These are phyloP conservation scores for Phaethornis superciliosus DNA, from an alignment of 2,113 vertebrate genomes.

Conservation along the genomic window DNA sequence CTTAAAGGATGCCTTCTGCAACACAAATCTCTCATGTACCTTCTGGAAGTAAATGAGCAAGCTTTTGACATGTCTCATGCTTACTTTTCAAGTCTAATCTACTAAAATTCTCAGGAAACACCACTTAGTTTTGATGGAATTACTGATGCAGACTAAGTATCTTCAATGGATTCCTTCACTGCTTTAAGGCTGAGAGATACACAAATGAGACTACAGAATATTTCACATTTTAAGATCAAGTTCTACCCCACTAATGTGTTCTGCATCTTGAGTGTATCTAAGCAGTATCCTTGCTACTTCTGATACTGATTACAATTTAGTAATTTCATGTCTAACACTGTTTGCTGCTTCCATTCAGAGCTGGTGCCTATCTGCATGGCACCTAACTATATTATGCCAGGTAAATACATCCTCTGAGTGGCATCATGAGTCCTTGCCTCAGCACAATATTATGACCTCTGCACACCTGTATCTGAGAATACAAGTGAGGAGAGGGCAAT, in stretches of 20 bases:
- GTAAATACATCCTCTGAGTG: background rate
- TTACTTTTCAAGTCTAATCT: background rate
- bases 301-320: background rate
- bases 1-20: background rate
- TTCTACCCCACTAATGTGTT: background rate
- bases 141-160: background rate
- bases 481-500: background rate
- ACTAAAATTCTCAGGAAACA: background rate
- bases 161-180: background rate
- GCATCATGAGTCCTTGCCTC: background rate
- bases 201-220: background rate
- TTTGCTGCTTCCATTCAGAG: background rate
- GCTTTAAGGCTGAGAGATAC: background rate
- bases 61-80: background rate
- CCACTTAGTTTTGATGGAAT: background rate
- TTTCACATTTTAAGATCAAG: background rate
- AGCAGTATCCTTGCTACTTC: background rate
- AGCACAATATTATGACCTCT: background rate
- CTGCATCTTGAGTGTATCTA: background rate
- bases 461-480: background rate
- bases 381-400: background rate
- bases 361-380: background rate
- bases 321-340: background rate
- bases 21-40: background rate
- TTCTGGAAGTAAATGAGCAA: background rate